Percentiles rank a stretch among this genome's conserved stretches.
These are phyloP conservation scores for Solea solea DNA, from an alignment of 2,113 vertebrate genomes.

Conservation along the genomic window DNA sequence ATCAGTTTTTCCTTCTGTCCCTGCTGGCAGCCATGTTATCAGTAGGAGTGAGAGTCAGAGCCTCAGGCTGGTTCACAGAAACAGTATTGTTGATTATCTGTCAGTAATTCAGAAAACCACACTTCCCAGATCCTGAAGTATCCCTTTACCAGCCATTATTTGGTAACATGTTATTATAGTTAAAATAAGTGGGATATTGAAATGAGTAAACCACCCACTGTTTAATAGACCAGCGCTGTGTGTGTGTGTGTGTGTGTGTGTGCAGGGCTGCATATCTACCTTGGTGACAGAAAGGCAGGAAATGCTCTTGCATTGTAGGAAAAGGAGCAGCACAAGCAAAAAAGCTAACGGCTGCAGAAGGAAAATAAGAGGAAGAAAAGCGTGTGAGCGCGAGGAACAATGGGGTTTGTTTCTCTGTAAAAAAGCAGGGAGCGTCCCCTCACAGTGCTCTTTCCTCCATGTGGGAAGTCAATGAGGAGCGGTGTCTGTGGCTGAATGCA, in stretches of 20 bases:
- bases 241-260: constrained; percentile 9
- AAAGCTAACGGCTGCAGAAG: constrained; percentile 62
- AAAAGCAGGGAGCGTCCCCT: constrained; percentile 65
- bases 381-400: constrained; percentile 73
- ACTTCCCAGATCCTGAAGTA: too few relatives aligned
- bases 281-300: constrained; percentile 75
- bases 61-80: too few relatives aligned
- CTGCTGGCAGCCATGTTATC: too few relatives aligned
- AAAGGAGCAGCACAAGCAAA: constrained; percentile 69
- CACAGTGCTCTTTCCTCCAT: constrained; percentile 68
- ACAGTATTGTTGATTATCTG: too few relatives aligned
- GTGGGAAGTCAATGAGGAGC: constrained; percentile 58
- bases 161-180: background rate
- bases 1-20: too few relatives aligned
- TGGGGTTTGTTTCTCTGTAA: constrained; percentile 76
- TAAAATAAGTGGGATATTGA: constrained; percentile 8
- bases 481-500: constrained; percentile 51
- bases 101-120: too few relatives aligned
- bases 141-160: background rate
- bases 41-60: too few relatives aligned
- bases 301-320: constrained; percentile 74
- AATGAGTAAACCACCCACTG: constrained; percentile 25
- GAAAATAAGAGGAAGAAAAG: constrained; percentile 75
- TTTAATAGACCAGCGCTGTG: constrained; percentile 26
- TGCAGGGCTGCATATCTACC: constrained; percentile 27